Conservation (phyloP, 2,888 invertebrate species). For the Stegophylla sp. region DNA sequence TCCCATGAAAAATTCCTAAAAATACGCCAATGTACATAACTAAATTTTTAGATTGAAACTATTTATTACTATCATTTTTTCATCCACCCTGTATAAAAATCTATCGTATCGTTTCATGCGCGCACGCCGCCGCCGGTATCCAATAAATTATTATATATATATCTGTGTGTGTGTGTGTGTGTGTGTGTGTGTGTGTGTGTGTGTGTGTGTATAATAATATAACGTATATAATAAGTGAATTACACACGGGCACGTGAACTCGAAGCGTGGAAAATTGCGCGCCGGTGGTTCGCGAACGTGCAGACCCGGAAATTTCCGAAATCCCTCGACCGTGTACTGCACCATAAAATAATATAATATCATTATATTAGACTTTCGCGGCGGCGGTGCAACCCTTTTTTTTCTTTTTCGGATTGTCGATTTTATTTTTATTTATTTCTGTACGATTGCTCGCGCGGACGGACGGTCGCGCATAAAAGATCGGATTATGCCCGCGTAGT, state of each 20-base stretch:
- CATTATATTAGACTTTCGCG: no score
- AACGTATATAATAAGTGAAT: slow-evolving; percentile 31
- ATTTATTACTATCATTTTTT: no score
- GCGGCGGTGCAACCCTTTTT: slow-evolving; percentile 57
- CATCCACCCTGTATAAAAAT: not conserved
- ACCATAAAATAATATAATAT: slow-evolving; percentile 41
- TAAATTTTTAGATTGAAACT: no score
- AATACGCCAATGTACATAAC: no score
- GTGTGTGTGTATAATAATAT: no score
- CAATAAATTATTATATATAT: no score
- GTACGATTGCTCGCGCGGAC: slow-evolving; percentile 39
- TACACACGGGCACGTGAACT: slow-evolving; percentile 18
- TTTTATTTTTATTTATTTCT: not conserved
- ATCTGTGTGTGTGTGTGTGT: not conserved
- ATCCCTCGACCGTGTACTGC: slow-evolving; percentile 44
- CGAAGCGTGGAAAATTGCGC: slow-evolving; percentile 27
- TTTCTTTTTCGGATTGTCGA: no score
- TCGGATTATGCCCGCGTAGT: slow-evolving; percentile 41
- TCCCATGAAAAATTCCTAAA: no score
- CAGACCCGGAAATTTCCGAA: slow-evolving; percentile 34
- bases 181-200: not conserved
- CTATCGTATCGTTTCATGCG: slow-evolving; percentile 10
- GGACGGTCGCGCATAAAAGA: slow-evolving; percentile 49
- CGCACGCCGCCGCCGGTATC: not conserved
- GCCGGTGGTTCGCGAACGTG: slow-evolving; percentile 10